phyloP scores from a whole-genome alignment of 2,113 vertebrate genomes.

The Rhegmatorhina hoffmannsi region DNA sequence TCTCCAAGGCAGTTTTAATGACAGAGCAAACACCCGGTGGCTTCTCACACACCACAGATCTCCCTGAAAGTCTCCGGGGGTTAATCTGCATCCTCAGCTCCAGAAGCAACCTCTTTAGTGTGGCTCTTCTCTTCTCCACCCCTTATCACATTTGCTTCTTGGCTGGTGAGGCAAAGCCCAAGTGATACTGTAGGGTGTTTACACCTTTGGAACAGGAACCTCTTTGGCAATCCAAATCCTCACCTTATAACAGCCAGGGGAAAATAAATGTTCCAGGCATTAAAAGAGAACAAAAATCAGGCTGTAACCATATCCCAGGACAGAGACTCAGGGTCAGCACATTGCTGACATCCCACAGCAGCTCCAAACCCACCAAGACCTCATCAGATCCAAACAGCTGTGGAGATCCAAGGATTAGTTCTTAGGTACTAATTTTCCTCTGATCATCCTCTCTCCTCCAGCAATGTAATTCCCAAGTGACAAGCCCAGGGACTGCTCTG shows the following conservation, averaged over 20 bases:
- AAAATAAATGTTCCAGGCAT: not conserved
- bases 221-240: not conserved
- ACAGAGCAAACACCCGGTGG: rapidly evolving
- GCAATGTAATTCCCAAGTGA: not conserved
- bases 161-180: not conserved
- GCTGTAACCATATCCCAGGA: not conserved
- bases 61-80: rapidly evolving
- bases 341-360: not conserved
- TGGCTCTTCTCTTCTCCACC: not conserved
- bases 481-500: not conserved
- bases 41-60: not conserved
- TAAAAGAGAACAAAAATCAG: not conserved
- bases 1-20: not conserved
- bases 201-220: not conserved
- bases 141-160: not conserved
- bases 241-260: not conserved
- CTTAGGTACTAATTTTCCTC: not conserved
- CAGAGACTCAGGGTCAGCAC: not conserved
- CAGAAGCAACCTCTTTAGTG: not conserved
- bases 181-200: not conserved
- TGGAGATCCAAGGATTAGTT: not conserved
- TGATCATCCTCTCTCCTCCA: not conserved
- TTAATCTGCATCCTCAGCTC: not conserved
- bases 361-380: not conserved
- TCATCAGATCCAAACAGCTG: not conserved